phyloP scores from a whole-genome alignment of 2,888 invertebrate species.

The Drosophila merina region DNA sequence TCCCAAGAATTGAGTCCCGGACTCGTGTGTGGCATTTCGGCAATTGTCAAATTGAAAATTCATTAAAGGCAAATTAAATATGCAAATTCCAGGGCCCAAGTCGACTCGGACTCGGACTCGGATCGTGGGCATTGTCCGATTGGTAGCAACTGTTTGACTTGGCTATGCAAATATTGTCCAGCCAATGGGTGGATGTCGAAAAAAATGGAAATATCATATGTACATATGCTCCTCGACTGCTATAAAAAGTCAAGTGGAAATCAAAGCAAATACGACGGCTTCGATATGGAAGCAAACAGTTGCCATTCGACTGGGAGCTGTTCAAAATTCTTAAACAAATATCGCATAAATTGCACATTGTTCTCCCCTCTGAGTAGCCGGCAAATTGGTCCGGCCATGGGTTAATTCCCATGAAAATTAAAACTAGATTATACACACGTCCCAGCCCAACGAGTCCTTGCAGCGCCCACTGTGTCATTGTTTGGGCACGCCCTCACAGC shows the following conservation, averaged over 20 bases:
- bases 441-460: slow-evolving; percentile 54
- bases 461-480: slow-evolving; percentile 79
- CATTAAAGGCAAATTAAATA: slow-evolving; percentile 82
- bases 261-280: slow-evolving; percentile 70
- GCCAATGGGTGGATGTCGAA: slow-evolving; percentile 19
- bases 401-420: slow-evolving; percentile 79
- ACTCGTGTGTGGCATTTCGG: slow-evolving; percentile 66
- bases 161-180: slow-evolving; percentile 67
- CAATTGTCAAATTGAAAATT: slow-evolving; percentile 81
- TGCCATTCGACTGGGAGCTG: slow-evolving; percentile 12
- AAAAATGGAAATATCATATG: slow-evolving; percentile 61
- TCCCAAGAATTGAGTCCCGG: slow-evolving; percentile 15
- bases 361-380: slow-evolving; percentile 27
- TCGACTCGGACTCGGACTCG: slow-evolving; percentile 51
- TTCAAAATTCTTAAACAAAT: slow-evolving; percentile 61
- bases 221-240: slow-evolving; percentile 45
- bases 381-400: slow-evolving; percentile 51
- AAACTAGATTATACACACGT: slow-evolving; percentile 76
- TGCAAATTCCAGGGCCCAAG: slow-evolving; percentile 59
- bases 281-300: slow-evolving; percentile 46
- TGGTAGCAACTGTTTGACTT: slow-evolving; percentile 65
- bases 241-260: slow-evolving; percentile 71
- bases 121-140: slow-evolving; percentile 25
- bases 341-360: slow-evolving; percentile 71
- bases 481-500: slow-evolving; percentile 72